Percentiles rank a stretch among this genome's conserved stretches.
Conservation (phyloP, 2,113 vertebrate species). For the Charadrius vociferus region DNA sequence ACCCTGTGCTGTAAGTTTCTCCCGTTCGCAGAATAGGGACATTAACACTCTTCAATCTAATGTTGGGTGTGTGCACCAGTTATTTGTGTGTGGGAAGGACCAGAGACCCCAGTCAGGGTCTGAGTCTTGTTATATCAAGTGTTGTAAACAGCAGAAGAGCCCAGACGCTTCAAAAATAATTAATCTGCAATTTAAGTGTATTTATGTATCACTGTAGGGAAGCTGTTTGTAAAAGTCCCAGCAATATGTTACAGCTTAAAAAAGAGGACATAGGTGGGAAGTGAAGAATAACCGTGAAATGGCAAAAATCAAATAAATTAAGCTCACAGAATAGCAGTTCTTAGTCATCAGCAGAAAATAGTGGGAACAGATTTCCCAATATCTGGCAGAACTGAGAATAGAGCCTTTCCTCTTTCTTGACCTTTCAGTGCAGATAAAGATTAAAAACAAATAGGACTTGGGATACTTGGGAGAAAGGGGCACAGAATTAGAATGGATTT, state of each 20-base stretch:
- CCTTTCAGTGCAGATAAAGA: not conserved
- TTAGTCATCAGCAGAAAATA: not conserved
- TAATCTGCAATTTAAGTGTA: not conserved
- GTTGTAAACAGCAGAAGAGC: not conserved
- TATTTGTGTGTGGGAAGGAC: not conserved
- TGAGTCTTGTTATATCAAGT: not conserved
- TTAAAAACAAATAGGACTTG: not conserved
- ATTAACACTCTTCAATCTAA: not conserved
- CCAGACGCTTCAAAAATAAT: not conserved
- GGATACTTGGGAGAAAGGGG: not conserved
- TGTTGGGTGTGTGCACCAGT: not conserved
- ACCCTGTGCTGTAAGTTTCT: not conserved
- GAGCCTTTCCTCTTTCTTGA: not conserved
- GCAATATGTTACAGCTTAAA: not conserved
- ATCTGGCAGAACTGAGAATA: not conserved
- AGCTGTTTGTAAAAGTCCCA: not conserved
- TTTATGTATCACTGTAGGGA: not conserved
- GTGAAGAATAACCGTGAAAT: not conserved
- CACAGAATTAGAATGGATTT: not conserved
- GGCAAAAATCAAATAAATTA: not conserved
- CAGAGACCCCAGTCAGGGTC: not conserved
- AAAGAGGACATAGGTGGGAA: conserved; percentile 1
- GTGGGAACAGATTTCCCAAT: not conserved
- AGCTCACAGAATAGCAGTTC: not conserved
- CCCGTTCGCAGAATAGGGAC: fast-evolving